A percentile compares a stretch with the other conserved stretches of the same genome.
phyloP scores from a whole-genome alignment of 1,140 invertebrate genomes.

The Nasonia longicornis region DNA sequence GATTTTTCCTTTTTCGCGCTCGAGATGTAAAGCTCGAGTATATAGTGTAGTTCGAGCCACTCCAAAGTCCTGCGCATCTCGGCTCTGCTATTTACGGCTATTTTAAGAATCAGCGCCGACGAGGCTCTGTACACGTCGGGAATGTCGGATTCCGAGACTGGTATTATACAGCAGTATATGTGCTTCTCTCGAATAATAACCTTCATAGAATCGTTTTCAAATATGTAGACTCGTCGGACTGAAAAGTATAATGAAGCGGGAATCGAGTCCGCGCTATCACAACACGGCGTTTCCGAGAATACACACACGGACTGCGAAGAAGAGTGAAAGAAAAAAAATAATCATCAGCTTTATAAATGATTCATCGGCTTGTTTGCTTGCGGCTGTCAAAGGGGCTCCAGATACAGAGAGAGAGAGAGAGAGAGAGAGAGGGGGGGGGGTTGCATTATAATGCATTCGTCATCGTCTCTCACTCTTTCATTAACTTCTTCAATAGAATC shows the following conservation, averaged over 20 bases:
- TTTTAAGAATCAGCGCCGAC: conserved; percentile 12
- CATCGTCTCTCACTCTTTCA: not conserved
- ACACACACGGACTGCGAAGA: not conserved
- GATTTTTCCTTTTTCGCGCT: conserved; percentile 12
- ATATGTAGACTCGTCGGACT: no score
- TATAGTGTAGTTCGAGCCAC: conserved; percentile 5
- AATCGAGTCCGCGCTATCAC: not conserved
- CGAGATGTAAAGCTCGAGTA: not conserved
- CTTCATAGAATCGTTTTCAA: not conserved
- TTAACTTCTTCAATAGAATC: not conserved
- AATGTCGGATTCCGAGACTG: not conserved
- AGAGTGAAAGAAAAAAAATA: not conserved
- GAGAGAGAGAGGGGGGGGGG: not conserved
- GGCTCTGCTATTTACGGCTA: conserved; percentile 10
- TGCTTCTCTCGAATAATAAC: not conserved
- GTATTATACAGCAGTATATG: not conserved
- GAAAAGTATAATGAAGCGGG: not conserved
- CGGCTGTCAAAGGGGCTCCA: not conserved
- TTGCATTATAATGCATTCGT: conserved; percentile 22
- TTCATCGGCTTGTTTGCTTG: conserved; percentile 17
- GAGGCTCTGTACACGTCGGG: not conserved
- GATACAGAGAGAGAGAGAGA: conserved; percentile 12
- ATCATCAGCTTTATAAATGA: conserved; percentile 30
- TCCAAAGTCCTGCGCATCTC: conserved; percentile 3
- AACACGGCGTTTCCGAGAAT: not conserved